Base-by-base conservation (phyloP, 2,888 invertebrate genomes). In the Erebia palarica region DNA sequence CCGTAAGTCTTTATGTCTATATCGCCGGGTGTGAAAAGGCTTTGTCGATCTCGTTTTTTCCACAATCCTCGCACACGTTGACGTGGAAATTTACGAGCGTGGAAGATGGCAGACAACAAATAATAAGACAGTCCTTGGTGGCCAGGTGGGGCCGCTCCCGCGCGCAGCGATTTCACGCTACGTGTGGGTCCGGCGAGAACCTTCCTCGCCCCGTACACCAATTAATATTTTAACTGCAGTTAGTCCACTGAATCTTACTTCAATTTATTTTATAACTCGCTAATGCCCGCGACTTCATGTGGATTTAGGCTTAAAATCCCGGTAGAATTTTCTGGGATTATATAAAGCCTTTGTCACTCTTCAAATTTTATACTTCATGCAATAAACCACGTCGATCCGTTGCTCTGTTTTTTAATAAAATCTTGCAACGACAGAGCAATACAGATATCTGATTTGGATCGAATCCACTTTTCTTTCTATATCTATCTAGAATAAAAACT, bases 1-100 rank as follows among this genome's bases (percentile, higher is more conserved):
- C 81, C 82, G 84, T 84, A 80, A 80, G 82, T 82, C 87, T 89
- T 88, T 88, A 87, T 87, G 84, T 87, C 86, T 85, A 81, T 84
- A 82, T 84, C 80, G 73, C 76, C 80, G 82, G 85, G 90, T 89
- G 91, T 91, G 90, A 90, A 92, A 88, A 86, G 90, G 88, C 85
- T 88, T 91, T 88, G 89, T 89, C 84, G 86, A 84, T 84, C 85
- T 86, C 83, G 80, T 90, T 91, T 91, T 91, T 91, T 90, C 86
- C 85, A 89, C 86, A 86, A 90, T 87, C 91, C 87, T 91, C 91
- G 90, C 91, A 91, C 91, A 92, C 92, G 91, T 92, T 91, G 92
- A 89, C 90, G 87, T 85, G 89, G 84, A 91, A 91, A 92, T 93
- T 93, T 93, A 93, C 91, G 92, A 92, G 91, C 92, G 88, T 90